Conservation (phyloP, 2,113 vertebrate species). For the Tachysurus fulvidraco region DNA sequence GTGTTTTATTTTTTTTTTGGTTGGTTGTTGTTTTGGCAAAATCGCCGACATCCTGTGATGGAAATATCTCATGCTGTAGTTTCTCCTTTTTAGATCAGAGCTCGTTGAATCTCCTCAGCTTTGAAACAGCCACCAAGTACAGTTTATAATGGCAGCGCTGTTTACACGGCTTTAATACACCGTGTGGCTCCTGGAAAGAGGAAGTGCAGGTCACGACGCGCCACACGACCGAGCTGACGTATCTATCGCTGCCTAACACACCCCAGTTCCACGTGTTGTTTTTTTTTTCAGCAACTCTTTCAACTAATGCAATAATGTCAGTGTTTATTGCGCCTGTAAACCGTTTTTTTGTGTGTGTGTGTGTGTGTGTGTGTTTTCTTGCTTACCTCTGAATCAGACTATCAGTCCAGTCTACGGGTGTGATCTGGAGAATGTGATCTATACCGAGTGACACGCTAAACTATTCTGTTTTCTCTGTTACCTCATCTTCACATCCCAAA, state of each 20-base stretch:
- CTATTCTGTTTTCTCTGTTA: slow-evolving; percentile 13
- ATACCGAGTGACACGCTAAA: slow-evolving; percentile 1
- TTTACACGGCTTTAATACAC: neutral
- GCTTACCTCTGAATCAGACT: slow-evolving; percentile 1
- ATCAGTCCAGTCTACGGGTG: neutral
- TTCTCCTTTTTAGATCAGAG: neutral
- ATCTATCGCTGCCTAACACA: neutral
- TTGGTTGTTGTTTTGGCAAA: too few species aligned
- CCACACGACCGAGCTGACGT: neutral
- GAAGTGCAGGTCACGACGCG: neutral
- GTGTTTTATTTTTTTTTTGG: too few species aligned
- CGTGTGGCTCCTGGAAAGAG: too few species aligned
- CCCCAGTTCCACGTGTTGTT: slow-evolving; percentile 28
- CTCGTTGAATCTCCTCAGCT: too few species aligned
- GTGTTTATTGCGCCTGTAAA: slow-evolving; percentile 26
- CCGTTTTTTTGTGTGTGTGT: neutral
- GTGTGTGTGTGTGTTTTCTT: neutral
- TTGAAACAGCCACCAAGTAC: neutral
- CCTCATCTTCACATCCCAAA: slow-evolving; percentile 40
- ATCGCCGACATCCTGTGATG: too few species aligned
- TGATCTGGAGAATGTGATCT: slow-evolving; percentile 12
- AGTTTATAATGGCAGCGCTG: neutral
- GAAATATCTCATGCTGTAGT: neutral
- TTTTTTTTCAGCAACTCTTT: slow-evolving; percentile 9
- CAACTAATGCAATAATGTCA: slow-evolving; percentile 35